Conservation (phyloP, 2,113 vertebrate species). For the Actinemys pallida region DNA sequence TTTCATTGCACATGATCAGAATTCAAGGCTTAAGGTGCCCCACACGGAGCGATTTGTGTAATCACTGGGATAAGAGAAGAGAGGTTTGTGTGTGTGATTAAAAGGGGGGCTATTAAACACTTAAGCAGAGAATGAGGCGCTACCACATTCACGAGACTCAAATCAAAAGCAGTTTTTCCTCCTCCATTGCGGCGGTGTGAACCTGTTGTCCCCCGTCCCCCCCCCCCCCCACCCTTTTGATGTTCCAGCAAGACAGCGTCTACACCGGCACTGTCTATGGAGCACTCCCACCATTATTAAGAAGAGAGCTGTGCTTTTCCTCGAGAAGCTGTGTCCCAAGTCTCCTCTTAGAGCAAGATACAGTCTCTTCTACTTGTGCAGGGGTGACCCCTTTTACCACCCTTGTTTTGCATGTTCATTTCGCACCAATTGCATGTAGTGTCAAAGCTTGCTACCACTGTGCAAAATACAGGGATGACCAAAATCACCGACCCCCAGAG, state of each 20-base stretch:
- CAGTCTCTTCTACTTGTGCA: no score
- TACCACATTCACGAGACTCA: not conserved
- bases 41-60: not conserved
- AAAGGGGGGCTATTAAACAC: not conserved
- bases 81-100: not conserved
- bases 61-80: not conserved
- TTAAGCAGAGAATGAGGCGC: not conserved
- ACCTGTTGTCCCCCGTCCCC: no score
- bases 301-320: no score
- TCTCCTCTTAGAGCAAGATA: no score
- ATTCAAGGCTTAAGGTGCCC: not conserved
- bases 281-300: not conserved
- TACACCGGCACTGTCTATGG: no score
- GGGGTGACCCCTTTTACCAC: no score
- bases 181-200: not conserved
- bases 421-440: not conserved
- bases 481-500: not conserved
- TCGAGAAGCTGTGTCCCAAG: no score
- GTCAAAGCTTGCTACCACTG: no score
- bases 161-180: not conserved
- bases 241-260: no score
- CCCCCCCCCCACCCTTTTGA: no score
- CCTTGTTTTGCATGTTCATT: not conserved
- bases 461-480: not conserved
- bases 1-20: not conserved